Evolutionary conservation across 2,113 vertebrate genomes (phyloP), one percentile per base, ranked within the genome.

Genomic region (Cheilinus undulatus): DNA sequence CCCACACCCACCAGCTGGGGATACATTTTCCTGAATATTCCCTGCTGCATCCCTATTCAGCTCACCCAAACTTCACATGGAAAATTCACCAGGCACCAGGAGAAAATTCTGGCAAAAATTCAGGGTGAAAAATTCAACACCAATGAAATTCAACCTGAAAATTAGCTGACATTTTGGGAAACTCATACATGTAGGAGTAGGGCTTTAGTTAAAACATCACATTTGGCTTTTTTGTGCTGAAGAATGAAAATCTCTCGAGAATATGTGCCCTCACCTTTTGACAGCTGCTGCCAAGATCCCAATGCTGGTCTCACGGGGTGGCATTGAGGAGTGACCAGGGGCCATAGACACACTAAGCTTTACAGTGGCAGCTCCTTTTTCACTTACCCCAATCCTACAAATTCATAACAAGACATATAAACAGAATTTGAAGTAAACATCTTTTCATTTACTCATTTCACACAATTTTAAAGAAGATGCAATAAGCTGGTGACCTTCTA

Each of bases 281-380:
- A 99, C 76, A 0, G 97, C 97, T 49, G 94, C 93, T 46, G 97
- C 94, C 10, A 99, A 94, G 86, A 99, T 95, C 56, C 98, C 97
- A 70, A 99, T 97, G 72, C 94, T 95, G 2, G 93, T 94, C 82
- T 99, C 96, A 42, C 89, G 91, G 0, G 95, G 94, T 62, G 97
- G 97, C 68, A 94, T 93, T 19, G 98, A 97, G 24, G 97, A 93
- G 82, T 99, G 97, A 53, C 98, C 92, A 10, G 96, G 94, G 14
- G 73, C 49, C 66, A 69, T 90, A 42, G 89, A 92, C 67, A 98
- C 97, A 40, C 90, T 95, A 50, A 99, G 92, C 73, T 94, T 94
- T 80, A 97, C 91, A 0, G 78, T 92, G 3, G 96, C 90, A 0
- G 64, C 28, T 13, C 98, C 97, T 72, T 99, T 99, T 89, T 99